Conservation (phyloP, 2,888 invertebrate species). For the Chrysopilus asiliformis region DNA sequence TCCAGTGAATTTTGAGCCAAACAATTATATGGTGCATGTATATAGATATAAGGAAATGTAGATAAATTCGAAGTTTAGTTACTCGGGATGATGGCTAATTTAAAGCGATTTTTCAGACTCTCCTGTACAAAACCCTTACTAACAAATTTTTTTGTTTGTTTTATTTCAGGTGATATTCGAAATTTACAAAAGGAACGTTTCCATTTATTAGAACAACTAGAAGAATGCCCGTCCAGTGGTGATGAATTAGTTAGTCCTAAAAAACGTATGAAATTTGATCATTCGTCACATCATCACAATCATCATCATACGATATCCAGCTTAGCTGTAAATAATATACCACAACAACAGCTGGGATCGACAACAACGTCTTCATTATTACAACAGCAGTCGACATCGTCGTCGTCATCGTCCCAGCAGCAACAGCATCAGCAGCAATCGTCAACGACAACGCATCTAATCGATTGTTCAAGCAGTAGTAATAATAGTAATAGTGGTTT, state of each 20-base stretch:
- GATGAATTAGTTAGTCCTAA: constrained; percentile 53
- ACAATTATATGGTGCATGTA: too few relatives aligned
- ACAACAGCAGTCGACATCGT: not conserved
- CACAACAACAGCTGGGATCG: not conserved
- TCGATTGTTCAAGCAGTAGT: too few relatives aligned
- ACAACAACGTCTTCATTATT: not conserved
- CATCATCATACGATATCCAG: constrained; percentile 23
- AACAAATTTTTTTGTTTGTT: constrained; percentile 1
- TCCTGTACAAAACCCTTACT: too few relatives aligned
- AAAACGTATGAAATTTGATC: constrained; percentile 50
- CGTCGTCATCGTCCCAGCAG: constrained; percentile 1
- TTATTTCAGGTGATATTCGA: constrained; percentile 43
- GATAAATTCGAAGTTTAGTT: too few relatives aligned
- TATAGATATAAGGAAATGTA: too few relatives aligned
- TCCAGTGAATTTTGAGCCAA: too few relatives aligned
- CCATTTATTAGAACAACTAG: constrained; percentile 53
- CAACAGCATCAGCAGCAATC: too few relatives aligned
- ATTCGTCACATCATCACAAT: constrained; percentile 32
- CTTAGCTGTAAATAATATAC: constrained; percentile 19
- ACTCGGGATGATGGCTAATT: too few relatives aligned
- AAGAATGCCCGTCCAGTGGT: constrained; percentile 56
- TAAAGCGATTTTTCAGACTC: too few relatives aligned
- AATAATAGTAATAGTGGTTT: constrained; percentile 20
- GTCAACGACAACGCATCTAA: constrained; percentile 11
- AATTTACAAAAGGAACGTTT: constrained; percentile 57